Percentiles rank a stretch among this genome's conserved stretches.
Evolutionary conservation across 2,797 vertebrate genomes (phyloP).

Genomic region (Lepilemur septentrionalis): DNA sequence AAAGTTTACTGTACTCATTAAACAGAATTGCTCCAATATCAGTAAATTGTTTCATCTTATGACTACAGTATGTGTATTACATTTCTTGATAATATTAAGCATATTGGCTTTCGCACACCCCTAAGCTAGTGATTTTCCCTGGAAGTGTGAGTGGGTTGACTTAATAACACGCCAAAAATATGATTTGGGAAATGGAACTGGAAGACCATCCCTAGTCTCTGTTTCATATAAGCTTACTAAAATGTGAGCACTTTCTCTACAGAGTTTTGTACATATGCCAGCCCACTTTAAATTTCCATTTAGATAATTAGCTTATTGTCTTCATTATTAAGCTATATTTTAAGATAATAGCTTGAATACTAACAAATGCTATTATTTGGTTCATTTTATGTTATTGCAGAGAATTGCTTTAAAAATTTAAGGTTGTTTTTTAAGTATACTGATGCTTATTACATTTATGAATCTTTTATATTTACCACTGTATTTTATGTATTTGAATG

Average conservation of each 20-base stretch:
- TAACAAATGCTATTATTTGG: slow-evolving; percentile 70
- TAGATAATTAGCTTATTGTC: slow-evolving; percentile 28
- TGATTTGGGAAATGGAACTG: neutral
- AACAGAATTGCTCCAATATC: neutral
- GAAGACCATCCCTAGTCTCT: neutral
- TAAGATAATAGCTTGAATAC: slow-evolving; percentile 63
- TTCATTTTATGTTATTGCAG: slow-evolving; percentile 46
- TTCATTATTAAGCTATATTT: slow-evolving; percentile 58
- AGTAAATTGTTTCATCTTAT: neutral
- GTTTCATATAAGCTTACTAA: neutral
- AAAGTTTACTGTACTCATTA: neutral
- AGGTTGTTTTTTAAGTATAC: slow-evolving; percentile 68
- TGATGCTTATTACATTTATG: slow-evolving; percentile 63
- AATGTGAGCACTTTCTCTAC: neutral
- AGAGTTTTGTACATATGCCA: neutral
- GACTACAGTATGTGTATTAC: neutral
- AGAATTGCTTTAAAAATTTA: slow-evolving; percentile 1
- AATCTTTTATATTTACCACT: slow-evolving; percentile 73
- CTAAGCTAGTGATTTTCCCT: neutral
- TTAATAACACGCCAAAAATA: neutral
- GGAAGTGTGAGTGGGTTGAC: neutral
- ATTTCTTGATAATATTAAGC: neutral
- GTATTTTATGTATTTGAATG: slow-evolving; percentile 61
- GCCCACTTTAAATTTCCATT: neutral
- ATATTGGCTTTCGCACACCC: neutral